These are phyloP conservation scores for Anthoscopus minutus DNA, from an alignment of 2,113 vertebrate genomes.

Conservation along the genomic window DNA sequence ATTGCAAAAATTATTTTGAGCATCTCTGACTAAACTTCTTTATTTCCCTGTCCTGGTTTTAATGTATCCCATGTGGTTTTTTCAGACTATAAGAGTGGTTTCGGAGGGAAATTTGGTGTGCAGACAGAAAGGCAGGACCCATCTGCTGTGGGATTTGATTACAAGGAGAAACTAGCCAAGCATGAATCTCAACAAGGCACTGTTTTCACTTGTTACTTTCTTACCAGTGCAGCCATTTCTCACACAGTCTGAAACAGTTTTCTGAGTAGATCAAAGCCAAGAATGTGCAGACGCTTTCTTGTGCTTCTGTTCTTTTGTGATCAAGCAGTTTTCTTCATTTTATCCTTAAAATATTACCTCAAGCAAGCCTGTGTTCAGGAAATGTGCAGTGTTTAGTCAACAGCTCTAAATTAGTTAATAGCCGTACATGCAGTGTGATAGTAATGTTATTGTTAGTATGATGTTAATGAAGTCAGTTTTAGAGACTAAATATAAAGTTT, in stretches of 20 bases:
- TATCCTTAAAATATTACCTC: background rate
- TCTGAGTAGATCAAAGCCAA: background rate
- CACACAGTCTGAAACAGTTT: conserved; percentile 50
- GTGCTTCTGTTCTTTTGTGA: background rate
- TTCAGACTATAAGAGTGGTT: conserved; percentile 91
- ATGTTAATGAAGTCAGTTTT: background rate
- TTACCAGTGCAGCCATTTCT: conserved; percentile 38
- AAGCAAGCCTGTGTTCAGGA: background rate
- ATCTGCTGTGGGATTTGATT: conserved; percentile 86
- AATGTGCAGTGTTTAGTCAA: background rate
- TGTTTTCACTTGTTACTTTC: conserved; percentile 48
- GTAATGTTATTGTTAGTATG: background rate
- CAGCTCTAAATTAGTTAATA: background rate
- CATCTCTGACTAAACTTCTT: conserved; percentile 28
- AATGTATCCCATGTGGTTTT: conserved; percentile 65
- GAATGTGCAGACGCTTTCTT: conserved; percentile 6
- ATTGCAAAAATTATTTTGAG: background rate
- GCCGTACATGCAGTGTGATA: background rate
- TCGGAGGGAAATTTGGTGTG: conserved; percentile 88
- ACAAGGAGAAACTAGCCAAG: conserved; percentile 88
- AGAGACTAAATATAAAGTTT: background rate
- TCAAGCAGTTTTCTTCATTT: background rate
- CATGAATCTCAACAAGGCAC: conserved; percentile 90
- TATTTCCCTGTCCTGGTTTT: conserved; percentile 8
- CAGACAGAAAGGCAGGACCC: conserved; percentile 85